Base-by-base conservation (phyloP, 37 sponge, comb jelly and placozoan genomes). In the Cladorhizidae sp. region DNA sequence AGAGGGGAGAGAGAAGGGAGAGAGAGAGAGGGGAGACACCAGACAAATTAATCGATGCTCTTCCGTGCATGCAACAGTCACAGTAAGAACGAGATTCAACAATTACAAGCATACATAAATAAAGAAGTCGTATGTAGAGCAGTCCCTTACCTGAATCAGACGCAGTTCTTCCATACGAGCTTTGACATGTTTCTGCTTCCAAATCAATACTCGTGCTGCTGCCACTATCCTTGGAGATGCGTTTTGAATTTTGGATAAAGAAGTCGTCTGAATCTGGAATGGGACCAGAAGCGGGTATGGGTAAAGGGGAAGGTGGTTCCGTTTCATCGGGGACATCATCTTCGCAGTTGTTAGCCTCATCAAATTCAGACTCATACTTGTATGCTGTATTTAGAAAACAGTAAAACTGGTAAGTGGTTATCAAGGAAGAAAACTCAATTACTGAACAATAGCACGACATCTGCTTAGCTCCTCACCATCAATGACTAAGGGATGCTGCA, bases 301-400 rank as follows among this genome's bases (percentile, higher is more conserved):
- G 33, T 65, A 5, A 32, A 32, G 20, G 35, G 17, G 9, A 18
- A 2, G 67, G 35, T 17, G 32, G 7, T 33, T 65, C 67, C 5
- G 5, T 9, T 31, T 65, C 35, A 32, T 65, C 67, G 12, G 7
- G 67, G 7, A 28, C 12, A 7, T 65, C 33, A 1, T 65, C 67
- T 12, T 65, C 67, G 32, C 11, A 65, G 2, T 65, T 3, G 18
- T 65, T 15, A 12, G 26, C 67, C 2, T 65, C 67, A 31, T 65
- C 67, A 65, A 65, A 65, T 2, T 17, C 31, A 29, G 67, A 65
- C 36, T 65, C 67, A 65, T 65, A 65, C 17, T 28, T 65, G 35
- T 65, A 65, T 3, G 67, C 67, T 65, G 35, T 7, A 31, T 45
- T 6, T 12, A 59, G 8, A 59, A 59, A 59, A 59, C 3, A 59